Evolutionary conservation across 2,888 invertebrate species (phyloP).

Genomic region (Beris morrisii): DNA sequence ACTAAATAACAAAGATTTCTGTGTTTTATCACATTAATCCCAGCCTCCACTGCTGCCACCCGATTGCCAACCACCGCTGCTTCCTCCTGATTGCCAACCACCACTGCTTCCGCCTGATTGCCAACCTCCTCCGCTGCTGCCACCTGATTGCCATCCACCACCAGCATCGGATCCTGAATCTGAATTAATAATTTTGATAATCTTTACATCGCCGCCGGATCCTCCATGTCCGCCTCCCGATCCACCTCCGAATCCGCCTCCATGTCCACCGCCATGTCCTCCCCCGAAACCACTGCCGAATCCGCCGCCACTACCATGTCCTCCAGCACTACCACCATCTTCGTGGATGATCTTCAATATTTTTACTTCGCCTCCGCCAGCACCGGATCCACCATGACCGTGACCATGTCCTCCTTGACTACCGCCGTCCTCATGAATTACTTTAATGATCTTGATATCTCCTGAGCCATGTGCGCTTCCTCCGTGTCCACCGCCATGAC

Average conservation of each 20-base stretch:
- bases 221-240: constrained; percentile 4
- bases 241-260: background rate
- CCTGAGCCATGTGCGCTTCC: constrained; percentile 6
- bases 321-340: constrained; percentile 2
- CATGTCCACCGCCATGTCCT: constrained; percentile 3
- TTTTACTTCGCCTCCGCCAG: constrained; percentile 6
- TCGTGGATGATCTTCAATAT: constrained; percentile 5
- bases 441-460: constrained; percentile 22
- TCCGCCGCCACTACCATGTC: constrained; percentile 7
- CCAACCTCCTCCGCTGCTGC: constrained; percentile 7
- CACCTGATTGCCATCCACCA: constrained; percentile 17
- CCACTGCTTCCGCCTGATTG: constrained; percentile 4
- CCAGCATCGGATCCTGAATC: constrained; percentile 10
- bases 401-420: constrained; percentile 16
- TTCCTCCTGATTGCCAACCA: constrained; percentile 21
- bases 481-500: constrained; percentile 17
- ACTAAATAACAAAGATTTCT: too few relatives aligned
- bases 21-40: constrained; percentile 10
- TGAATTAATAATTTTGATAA: constrained; percentile 18
- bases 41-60: constrained; percentile 22
- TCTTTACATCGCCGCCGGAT: constrained; percentile 19
- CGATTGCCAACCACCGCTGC: constrained; percentile 20
- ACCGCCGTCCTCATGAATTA: constrained; percentile 19
- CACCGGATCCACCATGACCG: constrained; percentile 9
- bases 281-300: constrained; percentile 8